phyloP scores from a whole-genome alignment of 2,113 vertebrate species.

The Nibea coibor region DNA sequence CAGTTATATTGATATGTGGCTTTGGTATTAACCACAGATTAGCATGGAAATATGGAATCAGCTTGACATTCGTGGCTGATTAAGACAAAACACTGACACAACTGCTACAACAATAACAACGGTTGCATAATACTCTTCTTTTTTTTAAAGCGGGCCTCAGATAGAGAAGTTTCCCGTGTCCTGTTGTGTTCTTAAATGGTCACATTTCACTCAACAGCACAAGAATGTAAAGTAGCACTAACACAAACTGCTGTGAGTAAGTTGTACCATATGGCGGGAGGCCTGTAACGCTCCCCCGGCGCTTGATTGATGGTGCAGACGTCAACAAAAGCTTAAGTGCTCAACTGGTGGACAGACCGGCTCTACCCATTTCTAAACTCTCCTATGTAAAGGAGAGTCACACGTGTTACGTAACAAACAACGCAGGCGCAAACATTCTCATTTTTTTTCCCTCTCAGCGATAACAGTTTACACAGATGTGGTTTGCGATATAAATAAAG shows the following conservation, averaged over 20 bases:
- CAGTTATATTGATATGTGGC: background rate
- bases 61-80: background rate
- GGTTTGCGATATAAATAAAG: background rate
- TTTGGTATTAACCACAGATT: background rate
- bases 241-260: slow-evolving; percentile 35
- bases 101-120: background rate
- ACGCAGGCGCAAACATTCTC: background rate
- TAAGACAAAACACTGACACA: background rate
- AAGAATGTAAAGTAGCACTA: slow-evolving; percentile 42
- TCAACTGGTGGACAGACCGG: slow-evolving; percentile 7
- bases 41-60: background rate
- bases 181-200: slow-evolving; percentile 25
- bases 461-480: slow-evolving; percentile 9
- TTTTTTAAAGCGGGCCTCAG: background rate
- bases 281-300: background rate
- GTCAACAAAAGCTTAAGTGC: slow-evolving; percentile 10
- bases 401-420: background rate
- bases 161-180: background rate
- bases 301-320: slow-evolving; percentile 44
- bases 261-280: slow-evolving; percentile 53
- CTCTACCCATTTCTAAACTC: background rate
- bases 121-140: slow-evolving; percentile 1
- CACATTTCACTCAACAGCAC: slow-evolving; percentile 1
- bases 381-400: background rate
- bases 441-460: too few relatives aligned